A percentile compares a stretch with the other conserved stretches of the same genome.
Conservation (phyloP, 2,888 invertebrate genomes). For the Andricus curvator region DNA sequence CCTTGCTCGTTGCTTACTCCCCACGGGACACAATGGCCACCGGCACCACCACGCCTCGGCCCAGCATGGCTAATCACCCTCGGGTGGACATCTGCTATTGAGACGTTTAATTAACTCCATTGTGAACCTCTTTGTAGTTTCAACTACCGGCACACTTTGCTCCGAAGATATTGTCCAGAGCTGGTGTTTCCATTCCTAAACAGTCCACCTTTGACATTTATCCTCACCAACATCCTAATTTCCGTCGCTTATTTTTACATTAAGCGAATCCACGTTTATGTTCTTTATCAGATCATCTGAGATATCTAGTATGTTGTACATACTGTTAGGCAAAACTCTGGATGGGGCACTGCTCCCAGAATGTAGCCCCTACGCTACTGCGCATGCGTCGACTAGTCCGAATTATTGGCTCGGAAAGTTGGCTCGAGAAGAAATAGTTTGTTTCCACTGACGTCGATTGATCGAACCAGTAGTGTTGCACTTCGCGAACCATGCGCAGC, state of each 20-base stretch:
- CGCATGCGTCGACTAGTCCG: no score
- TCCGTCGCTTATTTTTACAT: neutral
- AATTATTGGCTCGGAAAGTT: no score
- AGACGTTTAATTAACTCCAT: conserved; percentile 77
- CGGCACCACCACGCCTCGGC: conserved; percentile 69
- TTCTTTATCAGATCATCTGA: neutral
- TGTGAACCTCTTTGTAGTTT: conserved; percentile 49
- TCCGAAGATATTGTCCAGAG: neutral
- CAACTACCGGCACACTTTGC: conserved; percentile 12
- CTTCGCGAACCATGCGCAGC: no score
- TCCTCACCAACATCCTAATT: neutral
- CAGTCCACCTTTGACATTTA: conserved; percentile 17
- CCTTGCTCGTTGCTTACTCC: conserved; percentile 1
- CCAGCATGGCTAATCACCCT: conserved; percentile 74
- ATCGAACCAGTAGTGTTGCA: no score
- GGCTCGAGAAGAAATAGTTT: no score
- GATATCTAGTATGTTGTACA: neutral
- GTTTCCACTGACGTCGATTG: no score
- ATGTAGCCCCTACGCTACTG: no score
- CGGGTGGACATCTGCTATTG: conserved; percentile 74
- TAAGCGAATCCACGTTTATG: neutral
- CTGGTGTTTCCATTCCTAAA: neutral
- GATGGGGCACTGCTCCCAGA: no score
- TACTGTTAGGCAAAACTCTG: no score
- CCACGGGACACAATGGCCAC: conserved; percentile 67